phyloP scores from a whole-genome alignment of 2,797 vertebrate genomes.

The Novumbra hubbsi region DNA sequence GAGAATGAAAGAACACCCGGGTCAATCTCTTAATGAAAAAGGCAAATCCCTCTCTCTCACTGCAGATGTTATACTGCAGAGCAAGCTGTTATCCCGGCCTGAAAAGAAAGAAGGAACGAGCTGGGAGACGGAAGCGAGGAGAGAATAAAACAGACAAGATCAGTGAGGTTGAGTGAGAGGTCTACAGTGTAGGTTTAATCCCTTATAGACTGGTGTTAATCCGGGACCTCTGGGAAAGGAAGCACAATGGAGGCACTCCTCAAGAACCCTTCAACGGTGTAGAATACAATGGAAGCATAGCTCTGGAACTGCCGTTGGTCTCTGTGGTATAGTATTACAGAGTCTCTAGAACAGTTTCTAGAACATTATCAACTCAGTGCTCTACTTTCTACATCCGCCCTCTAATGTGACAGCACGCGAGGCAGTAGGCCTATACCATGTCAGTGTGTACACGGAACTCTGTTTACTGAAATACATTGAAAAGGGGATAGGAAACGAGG shows the following conservation, averaged over 20 bases:
- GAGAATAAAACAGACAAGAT: slow-evolving; percentile 42
- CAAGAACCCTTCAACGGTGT: neutral
- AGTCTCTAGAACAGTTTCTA: too few species aligned
- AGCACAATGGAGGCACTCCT: neutral
- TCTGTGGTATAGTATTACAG: slow-evolving; percentile 11
- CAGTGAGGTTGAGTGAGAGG: slow-evolving; percentile 40
- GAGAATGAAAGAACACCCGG: slow-evolving; percentile 26
- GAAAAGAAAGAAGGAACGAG: slow-evolving; percentile 22
- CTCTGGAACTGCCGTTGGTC: neutral
- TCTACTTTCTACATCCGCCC: too few species aligned
- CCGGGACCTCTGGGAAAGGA: slow-evolving; percentile 20
- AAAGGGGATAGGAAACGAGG: too few species aligned
- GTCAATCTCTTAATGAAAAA: slow-evolving; percentile 58
- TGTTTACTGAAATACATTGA: too few species aligned
- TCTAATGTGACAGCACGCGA: too few species aligned
- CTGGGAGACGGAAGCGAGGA: slow-evolving; percentile 27
- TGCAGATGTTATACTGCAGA: slow-evolving; percentile 44
- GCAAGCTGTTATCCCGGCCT: slow-evolving; percentile 33
- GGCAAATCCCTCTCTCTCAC: slow-evolving; percentile 49
- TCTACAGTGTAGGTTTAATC: slow-evolving; percentile 49
- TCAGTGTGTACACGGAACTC: too few species aligned
- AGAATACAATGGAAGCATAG: neutral
- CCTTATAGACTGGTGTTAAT: slow-evolving; percentile 46
- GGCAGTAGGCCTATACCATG: too few species aligned
- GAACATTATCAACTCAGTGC: too few species aligned